Evolutionary conservation across 2,888 invertebrate genomes (phyloP).

Genomic region (Pinctada fucata): DNA sequence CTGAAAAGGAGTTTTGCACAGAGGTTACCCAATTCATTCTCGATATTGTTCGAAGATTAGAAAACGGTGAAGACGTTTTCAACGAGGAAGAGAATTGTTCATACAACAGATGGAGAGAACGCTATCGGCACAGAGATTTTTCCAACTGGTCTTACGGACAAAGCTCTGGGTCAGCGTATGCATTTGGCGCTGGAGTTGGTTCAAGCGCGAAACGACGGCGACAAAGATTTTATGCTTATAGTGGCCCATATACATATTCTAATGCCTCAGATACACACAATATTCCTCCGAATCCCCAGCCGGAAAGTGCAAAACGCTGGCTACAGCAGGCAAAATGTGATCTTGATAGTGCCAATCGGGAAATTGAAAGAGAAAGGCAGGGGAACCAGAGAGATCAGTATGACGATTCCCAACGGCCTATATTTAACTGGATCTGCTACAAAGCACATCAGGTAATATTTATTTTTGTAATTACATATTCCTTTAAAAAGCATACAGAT

Average conservation of each 20-base stretch:
- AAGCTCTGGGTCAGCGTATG: not conserved
- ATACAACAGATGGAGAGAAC: not conserved
- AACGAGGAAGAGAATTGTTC: not conserved
- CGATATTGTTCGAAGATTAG: constrained; percentile 42
- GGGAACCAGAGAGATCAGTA: not conserved
- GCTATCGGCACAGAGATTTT: not conserved
- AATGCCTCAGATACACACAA: not conserved
- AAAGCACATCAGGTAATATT: constrained; percentile 30
- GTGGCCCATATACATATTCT: not conserved
- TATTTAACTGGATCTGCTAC: constrained; percentile 35
- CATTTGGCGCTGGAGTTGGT: not conserved
- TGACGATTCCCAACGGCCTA: not conserved
- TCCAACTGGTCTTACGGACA: not conserved
- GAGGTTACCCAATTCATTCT: constrained; percentile 53
- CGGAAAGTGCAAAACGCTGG: constrained; percentile 22
- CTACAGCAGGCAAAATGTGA: constrained; percentile 28
- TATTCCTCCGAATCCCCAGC: constrained; percentile 23
- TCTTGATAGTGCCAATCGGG: constrained; percentile 31
- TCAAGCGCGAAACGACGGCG: not conserved
- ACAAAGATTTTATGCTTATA: not conserved
- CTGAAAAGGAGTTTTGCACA: constrained; percentile 40
- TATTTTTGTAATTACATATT: not conserved
- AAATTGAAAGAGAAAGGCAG: not conserved
- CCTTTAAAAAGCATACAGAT: no score
- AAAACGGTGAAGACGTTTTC: constrained; percentile 34